A percentile compares a stretch with the other conserved stretches of the same genome.
Conservation (phyloP, 1,140 invertebrate genomes). For the Lepidurus apus region DNA sequence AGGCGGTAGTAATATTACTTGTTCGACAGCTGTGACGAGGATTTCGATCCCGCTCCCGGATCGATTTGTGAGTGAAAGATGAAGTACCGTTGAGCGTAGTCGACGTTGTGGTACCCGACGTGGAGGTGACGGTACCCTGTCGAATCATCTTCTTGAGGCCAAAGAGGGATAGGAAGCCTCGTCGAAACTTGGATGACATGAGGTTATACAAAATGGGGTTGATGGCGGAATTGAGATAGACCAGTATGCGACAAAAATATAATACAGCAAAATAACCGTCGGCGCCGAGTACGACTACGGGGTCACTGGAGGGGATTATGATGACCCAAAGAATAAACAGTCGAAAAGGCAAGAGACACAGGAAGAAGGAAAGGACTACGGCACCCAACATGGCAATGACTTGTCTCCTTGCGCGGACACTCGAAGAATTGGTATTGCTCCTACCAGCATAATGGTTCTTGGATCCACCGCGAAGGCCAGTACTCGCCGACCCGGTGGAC, state of each 20-base stretch:
- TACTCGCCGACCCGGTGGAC: neutral
- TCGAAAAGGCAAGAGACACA: constrained; percentile 77
- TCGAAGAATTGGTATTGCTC: constrained; percentile 38
- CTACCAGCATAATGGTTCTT: constrained; percentile 31
- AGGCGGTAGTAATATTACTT: neutral
- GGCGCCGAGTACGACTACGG: constrained; percentile 55
- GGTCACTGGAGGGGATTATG: constrained; percentile 43
- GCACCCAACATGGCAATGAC: constrained; percentile 66
- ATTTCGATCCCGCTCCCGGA: neutral
- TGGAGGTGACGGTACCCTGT: constrained; percentile 33
- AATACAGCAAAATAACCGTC: constrained; percentile 71
- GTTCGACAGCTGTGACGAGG: neutral
- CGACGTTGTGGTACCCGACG: constrained; percentile 27
- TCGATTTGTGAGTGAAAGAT: neutral
- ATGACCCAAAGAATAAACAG: constrained; percentile 65
- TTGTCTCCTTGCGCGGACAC: constrained; percentile 42
- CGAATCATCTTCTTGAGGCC: constrained; percentile 45
- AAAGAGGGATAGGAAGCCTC: constrained; percentile 63
- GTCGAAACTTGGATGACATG: constrained; percentile 69
- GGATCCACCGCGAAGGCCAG: neutral
- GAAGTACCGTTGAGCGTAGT: constrained; percentile 23
- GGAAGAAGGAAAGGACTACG: constrained; percentile 77
- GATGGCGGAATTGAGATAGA: constrained; percentile 75
- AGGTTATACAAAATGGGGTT: constrained; percentile 54
- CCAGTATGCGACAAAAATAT: constrained; percentile 76